These are phyloP conservation scores for Eretmocerus hayati DNA, from an alignment of 2,888 invertebrate genomes.

Conservation along the genomic window DNA sequence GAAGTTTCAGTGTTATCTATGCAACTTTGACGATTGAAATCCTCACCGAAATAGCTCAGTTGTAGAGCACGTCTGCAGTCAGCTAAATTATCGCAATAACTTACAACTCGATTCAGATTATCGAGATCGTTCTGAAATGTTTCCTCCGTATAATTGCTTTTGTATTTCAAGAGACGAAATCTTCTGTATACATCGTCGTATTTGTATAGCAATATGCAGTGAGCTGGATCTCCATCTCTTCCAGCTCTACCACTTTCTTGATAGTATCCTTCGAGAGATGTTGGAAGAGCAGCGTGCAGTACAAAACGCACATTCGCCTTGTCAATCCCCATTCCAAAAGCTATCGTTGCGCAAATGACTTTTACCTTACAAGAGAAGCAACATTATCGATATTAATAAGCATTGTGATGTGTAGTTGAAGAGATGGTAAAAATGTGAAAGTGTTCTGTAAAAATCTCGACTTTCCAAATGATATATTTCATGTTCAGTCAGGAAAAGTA, in stretches of 20 bases:
- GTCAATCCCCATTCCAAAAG: conserved; percentile 99
- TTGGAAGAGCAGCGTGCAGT: conserved; percentile 86
- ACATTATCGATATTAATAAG: no score
- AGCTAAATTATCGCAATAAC: conserved; percentile 85
- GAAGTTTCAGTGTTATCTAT: conserved; percentile 58
- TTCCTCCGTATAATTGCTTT: conserved; percentile 50
- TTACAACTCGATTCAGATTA: conserved; percentile 82
- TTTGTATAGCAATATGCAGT: conserved; percentile 82
- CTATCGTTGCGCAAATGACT: conserved; percentile 92
- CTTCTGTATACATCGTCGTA: conserved; percentile 73
- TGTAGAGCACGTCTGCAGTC: conserved; percentile 88
- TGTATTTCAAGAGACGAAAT: conserved; percentile 61
- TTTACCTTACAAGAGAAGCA: no score
- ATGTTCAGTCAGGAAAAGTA: no score
- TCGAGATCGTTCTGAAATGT: conserved; percentile 72
- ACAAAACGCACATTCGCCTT: conserved; percentile 95
- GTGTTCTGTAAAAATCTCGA: no score
- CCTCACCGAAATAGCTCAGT: conserved; percentile 81
- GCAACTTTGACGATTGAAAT: conserved; percentile 69
- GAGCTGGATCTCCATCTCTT: conserved; percentile 78
- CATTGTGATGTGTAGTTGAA: no score
- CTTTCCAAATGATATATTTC: no score
- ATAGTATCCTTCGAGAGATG: conserved; percentile 94
- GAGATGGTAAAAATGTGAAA: no score
- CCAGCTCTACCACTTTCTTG: conserved; percentile 98